Percentiles rank a stretch among this genome's conserved stretches.
Evolutionary conservation across 1,140 invertebrate genomes (phyloP).

Genomic region (Drosophila sucinea): DNA sequence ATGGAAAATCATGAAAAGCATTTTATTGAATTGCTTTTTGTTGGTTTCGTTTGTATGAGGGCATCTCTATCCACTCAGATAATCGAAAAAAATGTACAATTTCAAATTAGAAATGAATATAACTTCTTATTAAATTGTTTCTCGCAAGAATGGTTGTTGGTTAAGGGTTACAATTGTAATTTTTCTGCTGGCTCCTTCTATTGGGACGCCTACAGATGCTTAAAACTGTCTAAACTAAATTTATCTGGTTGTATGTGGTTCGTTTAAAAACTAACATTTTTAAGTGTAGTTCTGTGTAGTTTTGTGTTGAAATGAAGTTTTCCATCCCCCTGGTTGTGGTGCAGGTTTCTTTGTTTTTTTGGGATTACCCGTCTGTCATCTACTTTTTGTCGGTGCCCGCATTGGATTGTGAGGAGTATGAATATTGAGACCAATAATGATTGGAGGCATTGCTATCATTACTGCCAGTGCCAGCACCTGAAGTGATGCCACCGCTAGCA

Average conservation of each 20-base stretch:
- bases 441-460: constrained; percentile 77
- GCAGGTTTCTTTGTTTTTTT: constrained; percentile 5
- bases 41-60: constrained; percentile 1
- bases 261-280: constrained; percentile 68
- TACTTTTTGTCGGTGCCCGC: constrained; percentile 69
- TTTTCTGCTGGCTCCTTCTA: constrained; percentile 2
- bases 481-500: constrained; percentile 48
- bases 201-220: constrained; percentile 42
- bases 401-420: constrained; percentile 79
- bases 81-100: constrained; percentile 23
- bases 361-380: constrained; percentile 20
- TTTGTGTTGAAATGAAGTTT: constrained; percentile 28
- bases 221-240: constrained; percentile 70
- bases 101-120: constrained; percentile 21
- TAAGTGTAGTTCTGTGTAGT: constrained; percentile 54
- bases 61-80: background rate
- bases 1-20: constrained; percentile 38
- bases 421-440: constrained; percentile 83
- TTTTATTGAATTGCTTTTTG: constrained; percentile 10
- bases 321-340: constrained; percentile 12
- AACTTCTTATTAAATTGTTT: constrained; percentile 16
- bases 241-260: constrained; percentile 41
- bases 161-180: constrained; percentile 14
- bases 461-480: constrained; percentile 45
- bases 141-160: constrained; percentile 27